These are phyloP conservation scores for Sarcophilus harrisii DNA, from an alignment of 2,797 vertebrate species.

Conservation along the genomic window DNA sequence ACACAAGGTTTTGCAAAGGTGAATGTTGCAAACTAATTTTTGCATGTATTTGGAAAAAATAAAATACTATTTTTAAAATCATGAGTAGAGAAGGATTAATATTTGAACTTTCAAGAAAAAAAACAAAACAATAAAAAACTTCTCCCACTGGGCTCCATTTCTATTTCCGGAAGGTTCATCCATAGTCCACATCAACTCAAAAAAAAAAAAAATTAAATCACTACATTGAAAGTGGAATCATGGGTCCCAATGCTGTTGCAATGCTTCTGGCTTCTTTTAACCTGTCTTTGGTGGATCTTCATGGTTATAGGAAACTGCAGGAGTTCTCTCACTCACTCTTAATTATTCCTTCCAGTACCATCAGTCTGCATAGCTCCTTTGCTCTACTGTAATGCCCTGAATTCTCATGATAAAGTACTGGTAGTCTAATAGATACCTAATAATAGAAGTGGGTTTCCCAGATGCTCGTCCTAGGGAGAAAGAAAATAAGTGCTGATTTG, in stretches of 20 bases:
- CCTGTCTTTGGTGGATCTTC: not conserved
- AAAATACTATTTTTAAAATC: not conserved
- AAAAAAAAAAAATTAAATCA: not conserved
- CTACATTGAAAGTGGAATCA: not conserved
- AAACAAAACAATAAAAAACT: not conserved
- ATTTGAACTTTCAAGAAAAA: not conserved
- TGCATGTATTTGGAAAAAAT: no score
- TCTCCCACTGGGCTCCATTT: not conserved
- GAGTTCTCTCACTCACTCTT: not conserved
- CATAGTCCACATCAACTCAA: not conserved
- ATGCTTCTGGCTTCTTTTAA: not conserved
- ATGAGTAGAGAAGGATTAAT: not conserved
- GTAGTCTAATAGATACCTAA: not conserved
- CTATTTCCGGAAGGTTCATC: not conserved
- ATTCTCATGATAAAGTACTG: not conserved
- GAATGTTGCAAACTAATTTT: no score
- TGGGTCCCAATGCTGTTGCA: not conserved
- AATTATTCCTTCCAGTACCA: not conserved
- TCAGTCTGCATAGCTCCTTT: no score
- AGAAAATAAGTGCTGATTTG: not conserved
- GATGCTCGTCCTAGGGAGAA: no score
- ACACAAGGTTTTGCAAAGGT: no score
- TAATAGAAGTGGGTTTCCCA: no score
- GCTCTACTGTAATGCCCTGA: no score
- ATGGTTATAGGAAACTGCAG: not conserved